Percentiles rank a stretch among this genome's conserved stretches.
Conservation (phyloP, 92 coral and sea anemone genomes). For the Siderastrea siderea region DNA sequence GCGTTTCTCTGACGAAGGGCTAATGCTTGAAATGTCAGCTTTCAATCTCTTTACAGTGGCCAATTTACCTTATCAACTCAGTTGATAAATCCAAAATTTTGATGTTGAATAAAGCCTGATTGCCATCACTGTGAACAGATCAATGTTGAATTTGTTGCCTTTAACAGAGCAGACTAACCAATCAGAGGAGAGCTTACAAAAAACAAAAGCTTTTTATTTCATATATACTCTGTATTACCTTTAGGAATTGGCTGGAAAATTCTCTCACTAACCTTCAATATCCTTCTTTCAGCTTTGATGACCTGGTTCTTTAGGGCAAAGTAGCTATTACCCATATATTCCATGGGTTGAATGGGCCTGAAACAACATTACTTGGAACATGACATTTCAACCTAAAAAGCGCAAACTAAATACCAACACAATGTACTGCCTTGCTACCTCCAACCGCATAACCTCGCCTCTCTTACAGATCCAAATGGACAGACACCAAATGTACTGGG, state of each 20-base stretch:
- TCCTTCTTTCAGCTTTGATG: slow-evolving; percentile 95
- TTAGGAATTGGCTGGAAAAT: not conserved
- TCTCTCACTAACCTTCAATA: slow-evolving; percentile 80
- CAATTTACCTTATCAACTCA: too few species aligned
- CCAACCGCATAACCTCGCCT: slow-evolving; percentile 62
- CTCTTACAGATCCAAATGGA: not conserved
- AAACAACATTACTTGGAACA: slow-evolving; percentile 45
- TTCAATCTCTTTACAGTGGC: too few species aligned
- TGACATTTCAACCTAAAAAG: slow-evolving; percentile 46
- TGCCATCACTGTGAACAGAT: too few species aligned
- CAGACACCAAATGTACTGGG: not conserved
- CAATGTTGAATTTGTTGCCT: too few species aligned
- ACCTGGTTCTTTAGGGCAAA: slow-evolving; percentile 92
- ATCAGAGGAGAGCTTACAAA: too few species aligned
- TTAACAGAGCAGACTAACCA: too few species aligned
- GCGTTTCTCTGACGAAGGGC: too few species aligned
- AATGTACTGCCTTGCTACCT: slow-evolving; percentile 39
- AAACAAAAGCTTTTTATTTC: too few species aligned
- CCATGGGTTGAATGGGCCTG: slow-evolving; percentile 96
- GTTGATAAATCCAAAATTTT: too few species aligned
- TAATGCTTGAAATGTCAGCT: too few species aligned
- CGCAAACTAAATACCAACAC: slow-evolving; percentile 5
- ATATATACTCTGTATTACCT: too few species aligned
- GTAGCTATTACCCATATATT: slow-evolving; percentile 92
- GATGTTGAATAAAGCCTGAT: too few species aligned